phyloP scores from a whole-genome alignment of 2,888 invertebrate species.

The Hypomecis punctinalis region DNA sequence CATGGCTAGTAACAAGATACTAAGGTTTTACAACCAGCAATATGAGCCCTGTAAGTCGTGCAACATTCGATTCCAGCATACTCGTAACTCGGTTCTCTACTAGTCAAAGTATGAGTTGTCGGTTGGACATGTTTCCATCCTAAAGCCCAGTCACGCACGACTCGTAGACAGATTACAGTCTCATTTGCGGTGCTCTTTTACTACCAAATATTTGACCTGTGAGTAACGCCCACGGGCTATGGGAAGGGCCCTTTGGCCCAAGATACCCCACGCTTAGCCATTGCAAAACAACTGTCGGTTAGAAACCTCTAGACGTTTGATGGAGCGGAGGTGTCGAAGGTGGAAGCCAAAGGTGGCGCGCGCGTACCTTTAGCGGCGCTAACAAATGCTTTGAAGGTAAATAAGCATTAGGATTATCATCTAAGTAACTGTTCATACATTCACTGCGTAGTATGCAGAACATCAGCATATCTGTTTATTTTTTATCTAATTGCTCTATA shows the following conservation, averaged over 20 bases:
- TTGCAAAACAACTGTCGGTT: slow-evolving; percentile 42
- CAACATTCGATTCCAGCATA: too few species aligned
- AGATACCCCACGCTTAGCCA: slow-evolving; percentile 40
- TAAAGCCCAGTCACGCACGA: neutral
- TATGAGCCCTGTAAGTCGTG: too few species aligned
- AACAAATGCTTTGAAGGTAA: slow-evolving; percentile 3
- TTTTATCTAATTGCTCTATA: too few species aligned
- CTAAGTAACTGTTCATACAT: too few species aligned
- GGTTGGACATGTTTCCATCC: neutral
- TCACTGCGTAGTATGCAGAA: too few species aligned
- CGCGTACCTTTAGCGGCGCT: slow-evolving; percentile 9
- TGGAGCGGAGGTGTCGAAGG: slow-evolving; percentile 34
- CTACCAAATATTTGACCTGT: slow-evolving; percentile 45
- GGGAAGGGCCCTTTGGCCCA: slow-evolving; percentile 44
- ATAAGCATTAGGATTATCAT: too few species aligned
- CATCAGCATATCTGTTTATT: too few species aligned
- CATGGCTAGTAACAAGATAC: too few species aligned
- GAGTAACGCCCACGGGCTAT: slow-evolving; percentile 43
- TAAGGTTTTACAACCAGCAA: too few species aligned
- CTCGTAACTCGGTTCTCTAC: too few species aligned
- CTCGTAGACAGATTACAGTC: slow-evolving; percentile 33
- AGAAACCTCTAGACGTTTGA: slow-evolving; percentile 32
- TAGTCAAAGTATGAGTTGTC: too few species aligned
- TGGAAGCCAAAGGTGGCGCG: slow-evolving; percentile 29
- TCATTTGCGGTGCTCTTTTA: slow-evolving; percentile 33